Base-by-base conservation (phyloP, 2,113 vertebrate species). In the Mesocricetus auratus region DNA sequence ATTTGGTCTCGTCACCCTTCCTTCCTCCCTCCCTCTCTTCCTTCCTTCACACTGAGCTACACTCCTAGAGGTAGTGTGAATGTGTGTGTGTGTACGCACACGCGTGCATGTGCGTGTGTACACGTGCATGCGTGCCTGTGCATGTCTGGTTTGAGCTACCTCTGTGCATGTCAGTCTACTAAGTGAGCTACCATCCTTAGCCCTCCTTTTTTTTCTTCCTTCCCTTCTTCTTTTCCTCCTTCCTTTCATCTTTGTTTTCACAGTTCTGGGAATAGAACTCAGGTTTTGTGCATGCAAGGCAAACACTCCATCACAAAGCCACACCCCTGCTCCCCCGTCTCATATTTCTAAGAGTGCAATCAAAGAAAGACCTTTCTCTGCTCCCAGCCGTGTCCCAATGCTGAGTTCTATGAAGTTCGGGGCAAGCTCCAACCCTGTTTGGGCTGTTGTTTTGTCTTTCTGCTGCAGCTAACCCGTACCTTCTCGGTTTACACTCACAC, bases 91-190 rank as follows among this genome's bases (percentile, higher is more conserved):
- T n/a, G 33, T 24, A 2, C n/a, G 33, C 16, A 1, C 2, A 7
- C n/a, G 9, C 5, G 8, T 21, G 17, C 36, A 16, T 79, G 0
- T 42, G 71, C 24, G 17, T 39, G n/a, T 39, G 1, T 39, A n/a
- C 7, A 0, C 6, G 0, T 39, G 17, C 21, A 3, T 71, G 7
- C 15, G 17, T 74, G n/a, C 22, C 0, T 73, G 21, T 42, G 10
- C n/a, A 1, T 74, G 75, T 42, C n/a, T 74, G 24, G 13, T 62
- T 39, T 68, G 31, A 33, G 68, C 31, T 68, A 33, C 19, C 83
- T 31, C 66, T 86, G 60, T 7, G 50, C 83, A 33, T 5, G 29
- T 15, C 47, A 86, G 42, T 33, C 50, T 29, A 36, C 33, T 22
- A 26, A 24, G 8, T 56, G 33, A 53, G 6, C 66, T 56, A 71